These are phyloP conservation scores for Caradrina kadenii DNA, from an alignment of 2,888 invertebrate species.

Conservation along the genomic window DNA sequence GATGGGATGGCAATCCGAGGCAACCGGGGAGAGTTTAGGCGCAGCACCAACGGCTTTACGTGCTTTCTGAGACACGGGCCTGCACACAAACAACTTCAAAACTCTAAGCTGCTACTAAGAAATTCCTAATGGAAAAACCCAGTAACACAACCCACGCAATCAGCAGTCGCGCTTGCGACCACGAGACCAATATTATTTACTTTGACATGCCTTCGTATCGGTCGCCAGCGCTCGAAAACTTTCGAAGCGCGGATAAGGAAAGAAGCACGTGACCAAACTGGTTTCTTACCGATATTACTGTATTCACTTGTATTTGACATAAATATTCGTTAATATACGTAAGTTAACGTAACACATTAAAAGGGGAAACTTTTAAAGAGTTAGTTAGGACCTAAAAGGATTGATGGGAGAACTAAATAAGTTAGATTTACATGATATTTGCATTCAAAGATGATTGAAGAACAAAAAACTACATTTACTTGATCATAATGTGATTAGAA, in stretches of 20 bases:
- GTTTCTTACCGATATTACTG: constrained; percentile 32
- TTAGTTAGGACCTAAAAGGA: neutral
- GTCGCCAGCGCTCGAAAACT: constrained; percentile 1
- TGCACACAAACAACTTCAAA: too few relatives aligned
- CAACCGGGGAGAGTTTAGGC: too few relatives aligned
- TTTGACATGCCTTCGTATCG: constrained; percentile 14
- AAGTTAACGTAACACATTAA: neutral
- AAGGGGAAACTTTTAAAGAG: neutral
- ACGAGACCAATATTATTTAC: constrained; percentile 24
- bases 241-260: constrained; percentile 29
- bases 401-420: neutral
- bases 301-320: constrained; percentile 14
- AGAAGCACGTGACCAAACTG: constrained; percentile 31
- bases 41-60: too few relatives aligned
- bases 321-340: constrained; percentile 6
- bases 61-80: too few relatives aligned
- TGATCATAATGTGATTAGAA: neutral
- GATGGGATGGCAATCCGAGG: too few relatives aligned
- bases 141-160: too few relatives aligned
- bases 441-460: neutral
- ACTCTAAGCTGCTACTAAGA: too few relatives aligned
- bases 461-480: neutral
- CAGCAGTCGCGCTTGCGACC: too few relatives aligned
- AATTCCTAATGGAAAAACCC: too few relatives aligned
- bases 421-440: neutral